phyloP scores from a whole-genome alignment of 2,113 vertebrate genomes.

The Neodontobutis hainanensis region DNA sequence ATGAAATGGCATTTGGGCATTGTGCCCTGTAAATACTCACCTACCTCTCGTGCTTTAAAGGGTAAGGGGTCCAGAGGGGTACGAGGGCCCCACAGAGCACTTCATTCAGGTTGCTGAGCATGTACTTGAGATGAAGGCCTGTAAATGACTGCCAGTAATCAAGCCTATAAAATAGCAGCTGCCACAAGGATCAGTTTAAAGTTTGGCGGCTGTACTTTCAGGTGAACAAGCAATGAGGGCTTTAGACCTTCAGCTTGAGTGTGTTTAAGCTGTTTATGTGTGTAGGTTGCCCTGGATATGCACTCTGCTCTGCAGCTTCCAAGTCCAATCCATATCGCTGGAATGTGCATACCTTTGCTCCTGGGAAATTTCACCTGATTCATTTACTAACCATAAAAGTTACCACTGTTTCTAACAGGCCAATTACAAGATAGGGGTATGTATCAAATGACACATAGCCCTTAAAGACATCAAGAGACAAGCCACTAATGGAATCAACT shows the following conservation, averaged over 20 bases:
- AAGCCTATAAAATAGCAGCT: conserved; percentile 64
- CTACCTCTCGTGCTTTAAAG: conserved; percentile 54
- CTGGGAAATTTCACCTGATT: conserved; percentile 70
- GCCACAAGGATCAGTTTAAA: conserved; percentile 35
- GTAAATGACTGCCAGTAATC: conserved; percentile 61
- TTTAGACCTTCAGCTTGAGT: conserved; percentile 4
- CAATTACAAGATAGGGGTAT: conserved; percentile 45
- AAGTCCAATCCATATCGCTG: conserved; percentile 65
- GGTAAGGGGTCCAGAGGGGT: conserved; percentile 39
- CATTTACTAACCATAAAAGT: conserved; percentile 60
- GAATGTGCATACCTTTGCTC: conserved; percentile 73
- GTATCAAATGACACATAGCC: conserved; percentile 51
- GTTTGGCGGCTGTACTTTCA: conserved; percentile 49
- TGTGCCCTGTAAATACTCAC: conserved; percentile 44
- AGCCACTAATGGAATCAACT: conserved; percentile 61
- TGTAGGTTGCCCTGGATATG: conserved; percentile 67
- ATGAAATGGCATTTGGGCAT: conserved; percentile 45
- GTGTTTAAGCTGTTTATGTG: conserved; percentile 50
- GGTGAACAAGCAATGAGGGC: conserved; percentile 28
- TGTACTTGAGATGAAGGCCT: conserved; percentile 61
- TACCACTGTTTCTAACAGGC: conserved; percentile 48
- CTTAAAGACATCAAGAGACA: conserved; percentile 45
- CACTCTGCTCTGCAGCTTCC: conserved; percentile 67
- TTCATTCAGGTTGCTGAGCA: conserved; percentile 55
- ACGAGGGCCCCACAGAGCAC: conserved; percentile 42